Base-by-base conservation (phyloP, 2,888 invertebrate genomes). In the Scaptomyza cyrtandrae region DNA sequence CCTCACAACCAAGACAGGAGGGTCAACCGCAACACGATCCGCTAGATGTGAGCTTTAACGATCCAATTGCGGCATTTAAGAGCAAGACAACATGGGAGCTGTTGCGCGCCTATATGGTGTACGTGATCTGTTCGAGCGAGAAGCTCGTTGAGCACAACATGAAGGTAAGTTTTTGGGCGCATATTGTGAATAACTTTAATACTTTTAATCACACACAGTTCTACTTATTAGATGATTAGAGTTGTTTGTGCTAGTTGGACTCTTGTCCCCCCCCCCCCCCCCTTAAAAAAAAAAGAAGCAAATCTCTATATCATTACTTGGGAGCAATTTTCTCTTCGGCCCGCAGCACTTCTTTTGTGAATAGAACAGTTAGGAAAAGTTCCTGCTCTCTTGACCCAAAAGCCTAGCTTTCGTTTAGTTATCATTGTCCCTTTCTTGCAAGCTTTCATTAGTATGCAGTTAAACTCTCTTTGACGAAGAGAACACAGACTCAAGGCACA, bases 81-180 rank as follows among this genome's bases (percentile, higher is more conserved):
- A 98, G 98, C 93, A 99, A 99, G 94, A 97, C 97, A 86, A 98
- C 97, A 80, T 95, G 94, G 93, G 98, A 99, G 93, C 94, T 99
- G 80, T 90, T 98, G 55, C 94, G 99, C 78, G 98, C 98, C 43
- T 96, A 97, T 91, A 88, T 98, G 90, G 98, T 99, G 81, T 98
- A 98, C 93, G 95, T 96, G 91, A 93, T 99, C 91, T 98, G 98
- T 93, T 96, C 97, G 62, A 94, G 96, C 90, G 95, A 96, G 90
- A 95, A 95, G 91, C 93, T 99, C 80, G 98, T 99, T 79, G 96
- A 98, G 91, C 95, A 98, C 93, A 98, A 98, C 91, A 96, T 95
- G 94, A 95, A 95, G 97, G 98, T 98, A 93, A 95, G 94, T 77
- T 39, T 2, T 39, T 27, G 13, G 56, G 50, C 29, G n/a, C 11